Conservation (phyloP, 2,888 invertebrate genomes). For the Tipula lateralis region DNA sequence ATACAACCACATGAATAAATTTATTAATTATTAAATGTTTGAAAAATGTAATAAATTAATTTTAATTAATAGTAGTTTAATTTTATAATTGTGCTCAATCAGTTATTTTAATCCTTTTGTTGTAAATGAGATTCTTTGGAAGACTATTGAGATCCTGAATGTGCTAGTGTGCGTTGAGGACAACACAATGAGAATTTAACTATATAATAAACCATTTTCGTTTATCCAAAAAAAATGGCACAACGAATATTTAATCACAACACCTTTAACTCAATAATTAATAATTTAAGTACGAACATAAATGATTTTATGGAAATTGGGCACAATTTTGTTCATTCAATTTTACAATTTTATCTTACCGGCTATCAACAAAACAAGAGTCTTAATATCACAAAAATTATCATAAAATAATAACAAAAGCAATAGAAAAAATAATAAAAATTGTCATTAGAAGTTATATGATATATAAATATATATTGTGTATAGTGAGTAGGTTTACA, state of each 20-base stretch:
- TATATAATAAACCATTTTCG: neutral
- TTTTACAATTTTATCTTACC: neutral
- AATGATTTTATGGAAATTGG: neutral
- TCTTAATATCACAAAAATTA: slow-evolving; percentile 1
- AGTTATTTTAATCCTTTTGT: neutral
- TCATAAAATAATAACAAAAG: slow-evolving; percentile 28
- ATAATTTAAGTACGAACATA: neutral
- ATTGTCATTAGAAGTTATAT: neutral
- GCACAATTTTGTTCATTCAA: neutral
- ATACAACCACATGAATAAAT: neutral
- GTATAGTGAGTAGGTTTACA: too few relatives aligned
- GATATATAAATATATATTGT: neutral
- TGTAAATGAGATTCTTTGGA: neutral
- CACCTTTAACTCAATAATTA: neutral
- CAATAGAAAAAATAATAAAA: neutral
- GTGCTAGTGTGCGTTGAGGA: neutral
- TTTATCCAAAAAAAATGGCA: neutral
- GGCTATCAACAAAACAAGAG: neutral
- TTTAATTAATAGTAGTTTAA: neutral
- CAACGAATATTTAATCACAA: neutral
- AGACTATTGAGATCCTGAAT: neutral
- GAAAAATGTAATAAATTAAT: neutral
- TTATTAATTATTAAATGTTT: neutral
- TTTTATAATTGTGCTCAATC: neutral
- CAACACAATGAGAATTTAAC: neutral